These are phyloP conservation scores for Bombus superbus DNA, from an alignment of 1,140 invertebrate genomes.

Conservation along the genomic window DNA sequence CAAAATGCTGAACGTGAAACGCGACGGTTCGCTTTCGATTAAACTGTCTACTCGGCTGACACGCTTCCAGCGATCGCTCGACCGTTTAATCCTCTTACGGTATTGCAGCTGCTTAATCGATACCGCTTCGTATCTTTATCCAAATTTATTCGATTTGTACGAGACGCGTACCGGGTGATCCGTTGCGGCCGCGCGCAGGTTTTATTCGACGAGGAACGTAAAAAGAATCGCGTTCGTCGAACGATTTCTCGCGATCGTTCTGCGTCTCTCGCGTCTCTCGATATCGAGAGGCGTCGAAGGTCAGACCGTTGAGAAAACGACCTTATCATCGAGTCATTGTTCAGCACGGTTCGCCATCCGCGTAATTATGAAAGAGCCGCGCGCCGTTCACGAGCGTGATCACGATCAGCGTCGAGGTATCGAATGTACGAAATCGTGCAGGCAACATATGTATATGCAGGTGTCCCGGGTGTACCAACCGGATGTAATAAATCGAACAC, in stretches of 20 bases:
- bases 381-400: slow-evolving; percentile 16
- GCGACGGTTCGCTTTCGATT: slow-evolving; percentile 50
- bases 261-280: background rate
- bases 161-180: background rate
- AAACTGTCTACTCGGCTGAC: slow-evolving; percentile 46
- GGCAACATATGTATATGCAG: slow-evolving; percentile 55
- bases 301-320: too few relatives aligned
- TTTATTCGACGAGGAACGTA: too few relatives aligned
- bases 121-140: background rate
- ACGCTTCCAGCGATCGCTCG: slow-evolving; percentile 39
- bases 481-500: slow-evolving; percentile 71
- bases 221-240: background rate
- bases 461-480: slow-evolving; percentile 62
- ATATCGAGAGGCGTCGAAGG: background rate
- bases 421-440: slow-evolving; percentile 38
- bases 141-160: background rate
- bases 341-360: background rate
- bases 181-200: accelerated
- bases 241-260: background rate
- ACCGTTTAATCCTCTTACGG: slow-evolving; percentile 59
- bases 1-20: slow-evolving; percentile 32
- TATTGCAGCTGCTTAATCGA: slow-evolving; percentile 6
- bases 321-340: background rate
- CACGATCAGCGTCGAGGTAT: slow-evolving; percentile 19
- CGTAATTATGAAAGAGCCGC: slow-evolving; percentile 23